A percentile compares a stretch with the other conserved stretches of the same genome.
These are phyloP conservation scores for Eunapius fragilis DNA, from an alignment of 37 sponge, comb jelly and placozoan genomes.

Conservation along the genomic window DNA sequence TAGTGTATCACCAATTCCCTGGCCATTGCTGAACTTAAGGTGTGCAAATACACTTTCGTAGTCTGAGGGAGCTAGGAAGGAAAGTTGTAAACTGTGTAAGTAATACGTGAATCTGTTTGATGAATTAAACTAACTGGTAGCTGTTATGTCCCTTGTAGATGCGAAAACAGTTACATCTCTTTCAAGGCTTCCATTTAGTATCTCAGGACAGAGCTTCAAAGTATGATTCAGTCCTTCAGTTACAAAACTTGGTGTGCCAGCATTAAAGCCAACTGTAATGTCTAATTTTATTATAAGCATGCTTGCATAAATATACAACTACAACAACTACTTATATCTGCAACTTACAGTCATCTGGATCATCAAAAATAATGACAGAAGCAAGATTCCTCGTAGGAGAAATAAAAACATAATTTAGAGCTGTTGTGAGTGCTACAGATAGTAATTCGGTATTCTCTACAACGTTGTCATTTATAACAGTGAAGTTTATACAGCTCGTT, in stretches of 20 bases:
- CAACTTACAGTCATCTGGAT: not conserved
- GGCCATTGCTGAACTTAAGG: not conserved
- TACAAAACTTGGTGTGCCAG: not conserved
- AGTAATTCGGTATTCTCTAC: not conserved
- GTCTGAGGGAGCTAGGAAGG: not conserved
- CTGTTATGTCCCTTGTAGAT: not conserved
- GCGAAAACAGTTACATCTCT: not conserved
- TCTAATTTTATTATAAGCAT: not conserved
- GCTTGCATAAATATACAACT: too few relatives aligned
- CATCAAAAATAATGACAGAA: not conserved
- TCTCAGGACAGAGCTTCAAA: not conserved
- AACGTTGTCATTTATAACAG: not conserved
- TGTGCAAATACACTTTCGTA: not conserved
- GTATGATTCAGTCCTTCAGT: not conserved
- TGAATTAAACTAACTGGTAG: not conserved
- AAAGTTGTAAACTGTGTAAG: not conserved
- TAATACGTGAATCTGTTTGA: not conserved
- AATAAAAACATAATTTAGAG: not conserved
- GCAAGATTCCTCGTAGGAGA: not conserved
- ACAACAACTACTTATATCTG: too few relatives aligned
- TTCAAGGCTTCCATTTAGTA: not conserved
- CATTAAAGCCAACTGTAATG: not conserved
- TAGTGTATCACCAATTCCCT: not conserved
- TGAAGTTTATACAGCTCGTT: not conserved
- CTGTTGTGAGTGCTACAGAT: not conserved